phyloP scores from a whole-genome alignment of 2,797 vertebrate genomes.

The Sebastes oblongus region DNA sequence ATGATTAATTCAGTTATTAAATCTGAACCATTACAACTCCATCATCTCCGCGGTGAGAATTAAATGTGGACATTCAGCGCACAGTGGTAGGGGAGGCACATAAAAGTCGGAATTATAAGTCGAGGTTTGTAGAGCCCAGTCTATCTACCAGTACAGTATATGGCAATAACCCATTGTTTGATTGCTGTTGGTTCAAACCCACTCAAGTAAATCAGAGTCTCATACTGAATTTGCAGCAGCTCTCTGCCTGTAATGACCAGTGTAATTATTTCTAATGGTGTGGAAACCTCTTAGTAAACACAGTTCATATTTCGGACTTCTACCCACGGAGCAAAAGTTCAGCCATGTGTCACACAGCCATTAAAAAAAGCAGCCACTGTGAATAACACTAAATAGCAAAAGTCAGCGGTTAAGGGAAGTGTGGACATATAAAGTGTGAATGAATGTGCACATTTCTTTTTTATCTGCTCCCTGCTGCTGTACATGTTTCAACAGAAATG shows the following conservation, averaged over 20 bases:
- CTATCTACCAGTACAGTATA: background rate
- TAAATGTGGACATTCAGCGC: background rate
- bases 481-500: background rate
- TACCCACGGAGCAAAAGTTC: constrained; percentile 44
- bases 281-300: constrained; percentile 62
- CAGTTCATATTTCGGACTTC: constrained; percentile 39
- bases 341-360: constrained; percentile 37
- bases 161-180: constrained; percentile 28
- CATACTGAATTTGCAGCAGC: constrained; percentile 35
- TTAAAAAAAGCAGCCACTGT: constrained; percentile 34
- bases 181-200: constrained; percentile 51
- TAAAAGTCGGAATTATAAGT: background rate
- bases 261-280: constrained; percentile 65
- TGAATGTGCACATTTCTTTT: background rate
- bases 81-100: background rate
- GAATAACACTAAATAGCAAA: constrained; percentile 1
- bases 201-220: constrained; percentile 40
- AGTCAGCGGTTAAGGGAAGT: background rate
- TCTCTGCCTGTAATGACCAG: constrained; percentile 42
- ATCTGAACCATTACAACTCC: background rate
- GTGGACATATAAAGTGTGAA: background rate
- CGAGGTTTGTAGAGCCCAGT: background rate
- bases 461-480: background rate
- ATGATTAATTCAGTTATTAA: constrained; percentile 36
- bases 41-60: background rate